These are phyloP conservation scores for Bombycilla garrulus DNA, from an alignment of 2,113 vertebrate species.

Conservation along the genomic window DNA sequence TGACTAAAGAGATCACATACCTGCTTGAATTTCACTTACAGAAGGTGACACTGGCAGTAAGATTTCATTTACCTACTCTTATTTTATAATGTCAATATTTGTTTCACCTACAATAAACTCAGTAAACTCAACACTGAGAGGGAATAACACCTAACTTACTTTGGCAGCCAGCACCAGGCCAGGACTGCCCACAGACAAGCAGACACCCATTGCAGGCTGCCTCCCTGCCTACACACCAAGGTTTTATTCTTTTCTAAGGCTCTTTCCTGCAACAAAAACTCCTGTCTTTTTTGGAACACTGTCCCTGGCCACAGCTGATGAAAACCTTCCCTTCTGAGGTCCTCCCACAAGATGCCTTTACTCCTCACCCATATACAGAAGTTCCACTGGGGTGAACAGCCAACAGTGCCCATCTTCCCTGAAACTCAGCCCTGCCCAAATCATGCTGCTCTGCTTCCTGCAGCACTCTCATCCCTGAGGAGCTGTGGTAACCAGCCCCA, in stretches of 20 bases:
- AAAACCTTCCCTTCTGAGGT: not conserved
- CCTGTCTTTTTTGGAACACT: not conserved
- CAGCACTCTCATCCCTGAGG: not conserved
- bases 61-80: not conserved
- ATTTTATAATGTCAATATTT: not conserved
- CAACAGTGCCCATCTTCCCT: rapidly evolving
- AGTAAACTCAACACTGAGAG: not conserved
- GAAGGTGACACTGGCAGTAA: not conserved
- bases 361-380: not conserved
- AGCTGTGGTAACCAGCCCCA: not conserved
- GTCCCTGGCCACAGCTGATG: not conserved
- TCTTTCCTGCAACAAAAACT: not conserved
- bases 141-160: not conserved
- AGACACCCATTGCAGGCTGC: not conserved
- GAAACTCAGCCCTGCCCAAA: not conserved
- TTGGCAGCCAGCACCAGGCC: not conserved
- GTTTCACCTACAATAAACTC: not conserved
- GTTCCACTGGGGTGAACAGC: not conserved
- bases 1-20: not conserved
- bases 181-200: rapidly evolving
- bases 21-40: not conserved
- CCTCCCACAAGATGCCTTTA: not conserved
- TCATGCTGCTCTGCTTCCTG: rapidly evolving
- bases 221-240: not conserved
- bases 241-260: not conserved